Base-by-base conservation (phyloP, 2,113 vertebrate genomes). In the Xerus inauris region DNA sequence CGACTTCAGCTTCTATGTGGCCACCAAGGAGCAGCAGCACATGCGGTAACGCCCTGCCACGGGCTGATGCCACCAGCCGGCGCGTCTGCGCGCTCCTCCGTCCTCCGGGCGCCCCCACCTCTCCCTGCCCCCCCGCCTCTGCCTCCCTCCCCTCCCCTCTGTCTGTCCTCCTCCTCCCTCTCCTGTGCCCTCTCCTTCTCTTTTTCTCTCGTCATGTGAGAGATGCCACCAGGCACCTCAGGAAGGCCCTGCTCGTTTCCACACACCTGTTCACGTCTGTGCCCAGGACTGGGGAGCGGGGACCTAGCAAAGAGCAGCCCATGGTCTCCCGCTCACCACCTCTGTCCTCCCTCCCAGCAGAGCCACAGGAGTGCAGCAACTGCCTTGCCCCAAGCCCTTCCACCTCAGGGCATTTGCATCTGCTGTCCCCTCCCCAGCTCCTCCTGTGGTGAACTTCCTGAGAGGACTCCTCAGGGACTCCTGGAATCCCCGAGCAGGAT, bases 1-100 rank as follows among this genome's bases (percentile, higher is more conserved):
- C 45, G 99, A 99, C 98, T 99, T 99, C 98, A 99, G 99, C 95
- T 99, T 99, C 98, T 99, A 99, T 83, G 99, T 98, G 96, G 99
- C 99, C 35, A 67, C 97, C 67, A 99, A 98, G 93, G 98, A 99
- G 93, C 99, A 99, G 98, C 99, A 98, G 94, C 98, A 98, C 95
- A 99, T 99, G 96, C 99, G 99, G 99, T 99, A 97, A 99, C 96
- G 11, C 49, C 84, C 54, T 54, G 64, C 91, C 42, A 47, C 0
- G 0, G 24, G 81, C 73, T 5, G 0, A 3, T 8, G 7, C 59
- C 26, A 0, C 69, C 11, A 0, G 65, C 47, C 49, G 0, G 1
- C 54, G 0, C 16, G 13, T 45, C 42, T 0, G 3, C 54, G 11
- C 57, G 0, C 47, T 28, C 20, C 42, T 5, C 45, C n/a, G 24